Evolutionary conservation across 2,113 vertebrate genomes (phyloP).

Genomic region (Oenanthe oenanthe): DNA sequence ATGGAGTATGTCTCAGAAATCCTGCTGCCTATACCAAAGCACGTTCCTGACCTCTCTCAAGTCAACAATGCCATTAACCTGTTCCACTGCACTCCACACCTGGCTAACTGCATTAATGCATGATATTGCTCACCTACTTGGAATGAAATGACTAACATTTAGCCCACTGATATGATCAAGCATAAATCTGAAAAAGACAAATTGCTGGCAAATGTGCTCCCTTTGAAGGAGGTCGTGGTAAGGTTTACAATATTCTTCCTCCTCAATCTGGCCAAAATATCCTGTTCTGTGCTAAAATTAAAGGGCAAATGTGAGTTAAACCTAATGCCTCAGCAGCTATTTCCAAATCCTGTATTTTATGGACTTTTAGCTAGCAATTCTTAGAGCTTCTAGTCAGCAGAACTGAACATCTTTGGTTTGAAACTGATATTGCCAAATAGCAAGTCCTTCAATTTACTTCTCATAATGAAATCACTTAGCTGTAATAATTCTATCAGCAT

Average conservation of each 20-base stretch:
- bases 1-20: background rate
- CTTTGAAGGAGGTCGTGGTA: background rate
- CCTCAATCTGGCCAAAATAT: background rate
- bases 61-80: slow-evolving; percentile 33
- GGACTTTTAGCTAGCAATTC: background rate
- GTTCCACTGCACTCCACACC: slow-evolving; percentile 5
- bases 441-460: background rate
- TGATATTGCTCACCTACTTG: slow-evolving; percentile 1
- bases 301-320: background rate
- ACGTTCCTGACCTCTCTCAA: background rate
- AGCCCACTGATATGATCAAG: slow-evolving; percentile 1
- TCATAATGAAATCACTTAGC: background rate
- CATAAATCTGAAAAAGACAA: slow-evolving; percentile 46
- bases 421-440: background rate
- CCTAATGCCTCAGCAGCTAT: background rate
- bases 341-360: background rate
- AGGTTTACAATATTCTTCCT: background rate
- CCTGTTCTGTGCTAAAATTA: background rate
- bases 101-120: background rate
- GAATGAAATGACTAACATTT: slow-evolving; percentile 44
- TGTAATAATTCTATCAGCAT: background rate
- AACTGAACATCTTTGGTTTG: background rate
- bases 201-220: background rate
- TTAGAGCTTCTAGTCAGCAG: background rate
- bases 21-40: background rate